Evolutionary conservation across 2,888 invertebrate genomes (phyloP).

Genomic region (Lepeophtheirus nordmannii): DNA sequence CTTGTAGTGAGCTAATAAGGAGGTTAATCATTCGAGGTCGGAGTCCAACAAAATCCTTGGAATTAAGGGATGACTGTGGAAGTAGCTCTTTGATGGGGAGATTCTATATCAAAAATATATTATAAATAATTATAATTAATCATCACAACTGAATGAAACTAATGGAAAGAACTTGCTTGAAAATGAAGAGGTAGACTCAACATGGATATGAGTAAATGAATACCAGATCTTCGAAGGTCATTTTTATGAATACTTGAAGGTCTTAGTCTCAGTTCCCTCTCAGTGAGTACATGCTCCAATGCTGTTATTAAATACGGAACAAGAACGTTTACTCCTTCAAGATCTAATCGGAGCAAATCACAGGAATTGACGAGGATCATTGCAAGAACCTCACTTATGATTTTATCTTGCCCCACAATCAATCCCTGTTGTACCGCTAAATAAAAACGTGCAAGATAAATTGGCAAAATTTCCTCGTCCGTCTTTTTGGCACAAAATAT

Average conservation of each 20-base stretch:
- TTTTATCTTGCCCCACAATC: slow-evolving; percentile 28
- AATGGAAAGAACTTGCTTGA: slow-evolving; percentile 25
- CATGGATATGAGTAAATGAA: slow-evolving; percentile 75
- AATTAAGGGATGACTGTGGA: slow-evolving; percentile 21
- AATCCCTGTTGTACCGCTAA: slow-evolving; percentile 77
- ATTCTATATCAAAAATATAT: slow-evolving; percentile 30
- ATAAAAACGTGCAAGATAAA: slow-evolving; percentile 81
- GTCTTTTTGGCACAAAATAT: slow-evolving; percentile 91
- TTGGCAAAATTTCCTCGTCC: slow-evolving; percentile 76
- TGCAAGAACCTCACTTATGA: slow-evolving; percentile 51
- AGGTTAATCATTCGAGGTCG: slow-evolving; percentile 62
- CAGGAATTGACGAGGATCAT: slow-evolving; percentile 70
- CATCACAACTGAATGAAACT: not conserved
- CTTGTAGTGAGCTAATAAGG: slow-evolving; percentile 62
- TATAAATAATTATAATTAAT: not conserved
- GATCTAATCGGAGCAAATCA: slow-evolving; percentile 73
- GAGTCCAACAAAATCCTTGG: slow-evolving; percentile 48
- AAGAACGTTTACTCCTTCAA: slow-evolving; percentile 79
- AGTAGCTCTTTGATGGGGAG: slow-evolving; percentile 35
- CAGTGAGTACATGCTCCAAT: slow-evolving; percentile 73
- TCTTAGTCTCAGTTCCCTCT: slow-evolving; percentile 39
- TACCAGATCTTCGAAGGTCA: slow-evolving; percentile 65
- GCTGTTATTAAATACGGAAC: slow-evolving; percentile 78
- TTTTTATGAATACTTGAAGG: slow-evolving; percentile 9
- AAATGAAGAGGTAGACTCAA: slow-evolving; percentile 85